These are phyloP conservation scores for Lycodopsis pacificus DNA, from an alignment of 2,797 vertebrate genomes.

Conservation along the genomic window DNA sequence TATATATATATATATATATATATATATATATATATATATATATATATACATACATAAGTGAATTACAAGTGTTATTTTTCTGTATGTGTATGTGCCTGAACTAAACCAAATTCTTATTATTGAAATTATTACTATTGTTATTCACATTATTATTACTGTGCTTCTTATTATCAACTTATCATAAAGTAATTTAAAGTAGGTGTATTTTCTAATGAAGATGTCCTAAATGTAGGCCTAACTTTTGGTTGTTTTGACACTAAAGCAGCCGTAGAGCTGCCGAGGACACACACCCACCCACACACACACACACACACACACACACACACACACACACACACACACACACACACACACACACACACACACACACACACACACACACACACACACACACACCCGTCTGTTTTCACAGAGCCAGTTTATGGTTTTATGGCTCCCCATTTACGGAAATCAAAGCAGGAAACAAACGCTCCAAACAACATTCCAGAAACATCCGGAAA, in stretches of 20 bases:
- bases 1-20: too few relatives aligned
- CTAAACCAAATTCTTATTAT: neutral
- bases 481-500: slow-evolving; percentile 80
- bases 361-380: neutral
- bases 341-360: neutral
- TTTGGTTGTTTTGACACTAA: slow-evolving; percentile 43
- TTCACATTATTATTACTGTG: neutral
- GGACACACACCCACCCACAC: slow-evolving; percentile 9
- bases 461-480: slow-evolving; percentile 78
- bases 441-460: slow-evolving; percentile 83
- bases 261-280: slow-evolving; percentile 50
- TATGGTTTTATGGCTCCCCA: slow-evolving; percentile 82
- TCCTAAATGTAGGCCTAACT: neutral
- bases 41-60: too few relatives aligned
- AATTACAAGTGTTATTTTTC: neutral
- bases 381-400: too few relatives aligned
- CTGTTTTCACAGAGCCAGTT: slow-evolving; percentile 76
- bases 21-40: too few relatives aligned
- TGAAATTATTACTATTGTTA: neutral
- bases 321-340: neutral
- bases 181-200: neutral
- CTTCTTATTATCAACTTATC: neutral
- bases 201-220: neutral
- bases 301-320: neutral
- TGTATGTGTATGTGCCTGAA: neutral